A percentile compares a stretch with the other conserved stretches of the same genome.
These are phyloP conservation scores for Botrylloides violaceus DNA, from an alignment of 23 tunicate genomes.

Conservation along the genomic window DNA sequence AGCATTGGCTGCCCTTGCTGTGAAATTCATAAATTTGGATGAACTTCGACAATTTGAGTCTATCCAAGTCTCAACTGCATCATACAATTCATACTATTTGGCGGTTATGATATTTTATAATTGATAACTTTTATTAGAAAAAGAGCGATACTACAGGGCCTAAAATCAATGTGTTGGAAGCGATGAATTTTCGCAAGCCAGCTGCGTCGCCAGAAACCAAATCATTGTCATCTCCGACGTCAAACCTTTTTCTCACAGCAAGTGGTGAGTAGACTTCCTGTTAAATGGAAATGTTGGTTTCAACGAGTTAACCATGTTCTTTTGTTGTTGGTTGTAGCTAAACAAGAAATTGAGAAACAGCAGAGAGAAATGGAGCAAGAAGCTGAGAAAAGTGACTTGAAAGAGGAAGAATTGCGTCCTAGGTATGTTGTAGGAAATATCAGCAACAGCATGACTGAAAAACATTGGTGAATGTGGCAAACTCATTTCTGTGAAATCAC, in stretches of 20 bases:
- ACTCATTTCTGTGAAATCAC: no score
- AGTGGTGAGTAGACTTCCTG: slow-evolving; percentile 16
- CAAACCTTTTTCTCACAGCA: slow-evolving; percentile 14
- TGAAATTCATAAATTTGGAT: no score
- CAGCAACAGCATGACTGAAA: no score
- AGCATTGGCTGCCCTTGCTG: no score
- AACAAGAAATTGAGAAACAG: background rate
- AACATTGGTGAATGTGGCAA: no score
- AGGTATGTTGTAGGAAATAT: no score
- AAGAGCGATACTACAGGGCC: slow-evolving; percentile 5
- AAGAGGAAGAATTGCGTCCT: background rate
- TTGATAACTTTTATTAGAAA: no score
- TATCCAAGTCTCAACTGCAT: no score
- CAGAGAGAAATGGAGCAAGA: background rate
- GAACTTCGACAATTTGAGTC: no score
- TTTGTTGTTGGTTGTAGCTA: background rate
- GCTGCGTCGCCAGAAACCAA: background rate
- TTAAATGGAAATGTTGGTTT: background rate
- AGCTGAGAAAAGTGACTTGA: background rate
- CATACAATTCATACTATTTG: no score
- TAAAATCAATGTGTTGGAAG: slow-evolving; percentile 10
- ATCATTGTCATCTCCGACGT: background rate
- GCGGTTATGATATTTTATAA: no score
- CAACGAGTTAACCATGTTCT: background rate
- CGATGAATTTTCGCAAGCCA: slow-evolving; percentile 3